Conservation (phyloP, 1,140 invertebrate species). For the Sipha flava region DNA sequence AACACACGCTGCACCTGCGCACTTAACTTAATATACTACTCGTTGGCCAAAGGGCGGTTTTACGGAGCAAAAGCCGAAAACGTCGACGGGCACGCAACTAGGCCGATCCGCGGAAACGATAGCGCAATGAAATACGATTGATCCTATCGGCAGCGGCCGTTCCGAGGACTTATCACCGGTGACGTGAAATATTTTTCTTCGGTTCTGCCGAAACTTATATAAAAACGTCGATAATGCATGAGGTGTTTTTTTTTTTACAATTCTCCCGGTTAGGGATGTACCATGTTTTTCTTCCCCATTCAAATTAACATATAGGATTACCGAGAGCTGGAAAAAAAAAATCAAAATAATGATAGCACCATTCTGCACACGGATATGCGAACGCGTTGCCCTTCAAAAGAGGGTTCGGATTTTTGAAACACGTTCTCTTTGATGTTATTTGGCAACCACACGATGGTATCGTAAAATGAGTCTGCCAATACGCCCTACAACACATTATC, state of each 20-base stretch:
- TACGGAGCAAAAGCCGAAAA: not conserved
- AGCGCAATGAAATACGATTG: not conserved
- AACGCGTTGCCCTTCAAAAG: not conserved
- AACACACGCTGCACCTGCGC: too few species aligned
- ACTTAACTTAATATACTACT: too few species aligned
- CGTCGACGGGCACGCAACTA: not conserved
- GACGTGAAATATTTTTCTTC: not conserved
- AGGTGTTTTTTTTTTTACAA: too few species aligned
- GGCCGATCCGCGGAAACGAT: not conserved
- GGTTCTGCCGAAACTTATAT: not conserved
- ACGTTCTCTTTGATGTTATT: constrained; percentile 1
- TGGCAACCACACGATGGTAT: not conserved
- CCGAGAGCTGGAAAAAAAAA: not conserved
- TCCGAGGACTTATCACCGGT: not conserved
- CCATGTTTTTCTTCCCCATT: not conserved
- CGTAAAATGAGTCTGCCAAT: not conserved
- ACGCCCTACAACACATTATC: not conserved
- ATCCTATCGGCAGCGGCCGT: not conserved
- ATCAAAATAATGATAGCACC: not conserved
- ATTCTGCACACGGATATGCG: not conserved
- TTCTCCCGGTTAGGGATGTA: too few species aligned
- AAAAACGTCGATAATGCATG: too few species aligned
- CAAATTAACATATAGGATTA: not conserved
- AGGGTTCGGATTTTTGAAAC: not conserved
- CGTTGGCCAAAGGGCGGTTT: not conserved